Evolutionary conservation across 2,888 invertebrate genomes (phyloP), one percentile per base, ranked within the genome.

Genomic region (Adineta ricciae): DNA sequence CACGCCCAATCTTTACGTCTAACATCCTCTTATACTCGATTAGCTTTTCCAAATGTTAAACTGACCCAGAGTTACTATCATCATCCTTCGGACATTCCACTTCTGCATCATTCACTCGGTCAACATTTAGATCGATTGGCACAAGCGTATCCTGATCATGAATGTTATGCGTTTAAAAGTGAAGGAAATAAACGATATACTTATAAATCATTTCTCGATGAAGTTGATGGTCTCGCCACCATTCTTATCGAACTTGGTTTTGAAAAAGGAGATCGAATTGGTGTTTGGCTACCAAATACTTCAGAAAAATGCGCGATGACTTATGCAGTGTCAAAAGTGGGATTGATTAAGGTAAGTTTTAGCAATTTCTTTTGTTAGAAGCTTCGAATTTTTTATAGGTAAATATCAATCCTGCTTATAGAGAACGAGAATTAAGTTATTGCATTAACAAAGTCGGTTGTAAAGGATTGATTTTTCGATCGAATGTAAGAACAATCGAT

Each of bases 241-340:
- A 83, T 49, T 54, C 83, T 85, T 27, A 19, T 54, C 7, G 54
- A 83, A 36, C 41, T 83, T 19, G 85, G 85, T 27, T 52, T 85
- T 83, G 32, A 85, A 73, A 85, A 85, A 83, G 83, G 83, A 24
- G 85, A 85, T 54, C 72, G 85, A 21, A 32, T 85, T 38, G 85
- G 83, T 21, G 83, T 83, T 54, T 83, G 83, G 38, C 27, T 85
- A 16, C 85, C 85, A 50, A 85, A 85, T 54, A 54, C 54, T 21
- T 50, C 72, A 46, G 72, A 85, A 73, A 73, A 5, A n/a, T 83
- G 72, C 27, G 46, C 54, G 32, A 38, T 73, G 36, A 83, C 27
- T 46, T 83, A 83, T 38, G 83, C 52, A 36, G 46, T 72, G 8
- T 64, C 85, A 19, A 73, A 72, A 32, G 14, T 83, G n/a, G 85